A percentile compares a stretch with the other conserved stretches of the same genome.
phyloP scores from a whole-genome alignment of 2,888 invertebrate genomes.

The Rhogogaster chlorosoma region DNA sequence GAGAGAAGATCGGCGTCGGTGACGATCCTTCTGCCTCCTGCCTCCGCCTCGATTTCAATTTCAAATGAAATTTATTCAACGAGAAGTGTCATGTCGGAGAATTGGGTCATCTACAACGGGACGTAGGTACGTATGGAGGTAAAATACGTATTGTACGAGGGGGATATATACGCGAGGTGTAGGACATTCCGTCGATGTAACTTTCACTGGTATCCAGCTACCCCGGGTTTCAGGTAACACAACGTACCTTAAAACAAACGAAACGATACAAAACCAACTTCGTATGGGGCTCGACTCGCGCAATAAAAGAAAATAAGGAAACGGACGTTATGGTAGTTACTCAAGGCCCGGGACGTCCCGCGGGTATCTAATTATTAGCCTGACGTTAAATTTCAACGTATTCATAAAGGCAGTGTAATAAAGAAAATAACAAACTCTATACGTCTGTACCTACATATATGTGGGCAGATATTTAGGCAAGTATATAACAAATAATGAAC shows the following conservation, averaged over 20 bases:
- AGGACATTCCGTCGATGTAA: not conserved
- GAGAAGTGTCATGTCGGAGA: not conserved
- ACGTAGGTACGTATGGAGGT: not conserved
- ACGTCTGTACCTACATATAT: too few relatives aligned
- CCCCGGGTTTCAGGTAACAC: not conserved
- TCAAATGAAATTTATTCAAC: conserved; percentile 34
- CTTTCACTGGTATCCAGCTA: not conserved
- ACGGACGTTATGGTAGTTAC: not conserved
- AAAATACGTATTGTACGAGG: not conserved
- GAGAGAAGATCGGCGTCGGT: not conserved
- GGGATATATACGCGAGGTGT: not conserved
- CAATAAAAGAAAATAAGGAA: not conserved
- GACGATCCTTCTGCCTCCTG: not conserved
- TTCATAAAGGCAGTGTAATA: conserved; percentile 20
- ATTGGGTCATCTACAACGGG: conserved; percentile 9
- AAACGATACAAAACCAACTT: not conserved
- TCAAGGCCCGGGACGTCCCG: conserved; percentile 27
- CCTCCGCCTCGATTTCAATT: not conserved
- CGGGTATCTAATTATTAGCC: conserved; percentile 39
- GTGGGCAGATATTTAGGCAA: not conserved
- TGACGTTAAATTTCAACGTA: conserved; percentile 34
- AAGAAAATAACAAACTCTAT: conserved; percentile 25
- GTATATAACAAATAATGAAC: not conserved
- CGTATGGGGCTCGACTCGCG: not conserved
- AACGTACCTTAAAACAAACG: not conserved